Evolutionary conservation across 2,113 vertebrate genomes (phyloP).

Genomic region (Phalacrocorax carbo): DNA sequence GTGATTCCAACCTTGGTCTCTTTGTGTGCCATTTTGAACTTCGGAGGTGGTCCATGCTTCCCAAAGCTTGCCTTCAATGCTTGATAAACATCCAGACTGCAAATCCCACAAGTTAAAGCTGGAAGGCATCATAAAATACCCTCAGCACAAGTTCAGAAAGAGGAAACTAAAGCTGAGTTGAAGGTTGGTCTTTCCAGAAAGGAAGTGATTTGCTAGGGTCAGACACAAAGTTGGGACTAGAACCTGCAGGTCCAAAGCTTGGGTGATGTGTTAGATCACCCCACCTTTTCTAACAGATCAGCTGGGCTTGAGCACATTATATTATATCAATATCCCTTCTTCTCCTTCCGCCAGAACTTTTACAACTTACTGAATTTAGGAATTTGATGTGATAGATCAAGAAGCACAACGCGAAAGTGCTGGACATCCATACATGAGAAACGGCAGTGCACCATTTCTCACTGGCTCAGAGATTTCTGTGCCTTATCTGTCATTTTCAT

Average conservation of each 20-base stretch:
- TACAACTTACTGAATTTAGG: not conserved
- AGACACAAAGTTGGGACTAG: not conserved
- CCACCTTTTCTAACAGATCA: not conserved
- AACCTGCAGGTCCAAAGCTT: not conserved
- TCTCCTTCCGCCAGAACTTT: not conserved
- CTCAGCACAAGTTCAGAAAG: not conserved
- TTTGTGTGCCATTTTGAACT: not conserved
- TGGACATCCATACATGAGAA: not conserved
- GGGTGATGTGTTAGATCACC: not conserved
- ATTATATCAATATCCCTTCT: not conserved
- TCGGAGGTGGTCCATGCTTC: not conserved
- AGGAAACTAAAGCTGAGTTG: not conserved
- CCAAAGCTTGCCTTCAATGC: not conserved
- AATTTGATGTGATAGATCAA: not conserved
- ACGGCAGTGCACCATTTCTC: not conserved
- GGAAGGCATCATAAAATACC: not conserved
- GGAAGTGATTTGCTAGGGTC: not conserved
- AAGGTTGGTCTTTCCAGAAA: not conserved
- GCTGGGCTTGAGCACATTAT: not conserved
- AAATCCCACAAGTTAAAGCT: not conserved
- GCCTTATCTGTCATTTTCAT: not conserved
- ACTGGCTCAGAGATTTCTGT: not conserved
- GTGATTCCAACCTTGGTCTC: not conserved
- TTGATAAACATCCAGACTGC: not conserved
- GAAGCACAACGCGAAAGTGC: not conserved